phyloP scores from a whole-genome alignment of 2,113 vertebrate genomes.

The Solea solea region DNA sequence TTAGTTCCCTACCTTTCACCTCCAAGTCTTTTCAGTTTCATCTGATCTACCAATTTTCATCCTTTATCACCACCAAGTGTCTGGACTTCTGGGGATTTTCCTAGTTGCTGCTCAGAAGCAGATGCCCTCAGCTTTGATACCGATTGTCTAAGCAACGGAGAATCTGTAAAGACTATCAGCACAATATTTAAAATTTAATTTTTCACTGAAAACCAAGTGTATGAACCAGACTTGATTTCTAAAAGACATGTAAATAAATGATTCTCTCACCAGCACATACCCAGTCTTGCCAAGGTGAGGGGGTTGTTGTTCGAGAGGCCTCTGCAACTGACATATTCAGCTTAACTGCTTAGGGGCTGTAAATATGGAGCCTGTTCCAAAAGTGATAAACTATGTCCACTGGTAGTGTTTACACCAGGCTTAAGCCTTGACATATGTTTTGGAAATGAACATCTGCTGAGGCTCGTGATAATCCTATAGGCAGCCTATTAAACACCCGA shows the following conservation, averaged over 20 bases:
- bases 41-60: no score
- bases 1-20: no score
- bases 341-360: slow-evolving; percentile 62
- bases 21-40: no score
- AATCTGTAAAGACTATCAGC: no score
- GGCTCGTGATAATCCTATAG: slow-evolving; percentile 78
- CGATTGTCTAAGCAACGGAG: no score
- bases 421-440: slow-evolving; percentile 82
- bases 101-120: no score
- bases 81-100: no score
- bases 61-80: no score
- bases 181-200: no score
- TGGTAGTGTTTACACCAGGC: slow-evolving; percentile 75
- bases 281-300: slow-evolving; percentile 52
- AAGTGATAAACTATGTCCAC: slow-evolving; percentile 78
- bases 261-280: slow-evolving; percentile 5
- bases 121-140: no score
- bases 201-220: not conserved
- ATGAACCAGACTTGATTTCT: not conserved
- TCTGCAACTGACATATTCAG: slow-evolving; percentile 57
- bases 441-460: slow-evolving; percentile 78
- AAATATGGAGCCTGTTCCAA: slow-evolving; percentile 70
- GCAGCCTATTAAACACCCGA: slow-evolving; percentile 74
- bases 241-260: slow-evolving; percentile 5
- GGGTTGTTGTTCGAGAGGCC: slow-evolving; percentile 33